Evolutionary conservation across 2,888 invertebrate species (phyloP).

Genomic region (Sclerodermus sp.): DNA sequence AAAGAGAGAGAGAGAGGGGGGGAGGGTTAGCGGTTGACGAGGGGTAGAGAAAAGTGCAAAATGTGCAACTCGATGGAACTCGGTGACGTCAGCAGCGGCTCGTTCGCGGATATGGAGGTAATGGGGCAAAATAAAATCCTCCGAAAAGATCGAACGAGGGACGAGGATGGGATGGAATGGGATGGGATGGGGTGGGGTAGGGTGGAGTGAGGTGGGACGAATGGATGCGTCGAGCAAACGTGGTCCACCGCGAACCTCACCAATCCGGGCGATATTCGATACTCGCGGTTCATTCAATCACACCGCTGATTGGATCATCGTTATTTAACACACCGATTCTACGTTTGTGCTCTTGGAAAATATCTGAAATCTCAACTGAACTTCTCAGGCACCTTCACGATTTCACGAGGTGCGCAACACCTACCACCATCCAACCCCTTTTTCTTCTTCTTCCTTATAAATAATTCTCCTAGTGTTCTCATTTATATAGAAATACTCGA

Average conservation of each 20-base stretch:
- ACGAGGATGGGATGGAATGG: background rate
- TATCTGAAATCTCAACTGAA: too few relatives aligned
- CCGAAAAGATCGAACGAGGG: conserved; percentile 16
- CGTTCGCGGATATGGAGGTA: conserved; percentile 27
- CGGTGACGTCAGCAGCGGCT: conserved; percentile 34
- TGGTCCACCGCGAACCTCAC: conserved; percentile 12
- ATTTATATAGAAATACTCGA: too few relatives aligned
- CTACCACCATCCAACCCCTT: too few relatives aligned
- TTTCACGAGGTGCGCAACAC: too few relatives aligned
- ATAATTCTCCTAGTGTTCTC: too few relatives aligned
- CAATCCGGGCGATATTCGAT: conserved; percentile 13
- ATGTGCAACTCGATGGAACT: conserved; percentile 44
- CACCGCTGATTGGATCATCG: conserved; percentile 3
- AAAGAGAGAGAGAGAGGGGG: background rate
- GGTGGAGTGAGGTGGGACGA: background rate
- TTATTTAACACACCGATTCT: conserved; percentile 10
- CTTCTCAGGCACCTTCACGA: too few relatives aligned
- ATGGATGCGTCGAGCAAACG: conserved; percentile 10
- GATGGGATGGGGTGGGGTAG: background rate
- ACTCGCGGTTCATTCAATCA: conserved; percentile 16
- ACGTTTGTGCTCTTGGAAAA: background rate
- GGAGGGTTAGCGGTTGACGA: conserved; percentile 8
- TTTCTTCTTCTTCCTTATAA: too few relatives aligned
- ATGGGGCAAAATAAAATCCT: conserved; percentile 37
- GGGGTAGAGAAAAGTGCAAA: conserved; percentile 49